These are phyloP conservation scores for Clusia tigrina DNA, from an alignment of 2,888 invertebrate species.

Conservation along the genomic window DNA sequence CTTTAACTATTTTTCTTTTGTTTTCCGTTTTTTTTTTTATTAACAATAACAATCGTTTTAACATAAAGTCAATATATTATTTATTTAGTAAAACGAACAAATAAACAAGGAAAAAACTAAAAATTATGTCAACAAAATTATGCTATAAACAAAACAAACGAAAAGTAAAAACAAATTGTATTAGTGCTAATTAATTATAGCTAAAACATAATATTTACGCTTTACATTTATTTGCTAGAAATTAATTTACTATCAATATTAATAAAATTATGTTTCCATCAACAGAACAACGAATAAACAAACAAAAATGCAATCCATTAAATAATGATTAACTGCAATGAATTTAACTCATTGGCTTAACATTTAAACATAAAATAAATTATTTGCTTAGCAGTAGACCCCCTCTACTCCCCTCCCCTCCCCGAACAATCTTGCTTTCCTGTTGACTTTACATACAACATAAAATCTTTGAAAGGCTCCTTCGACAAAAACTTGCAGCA, in stretches of 20 bases:
- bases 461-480: slow-evolving; percentile 9
- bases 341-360: not conserved
- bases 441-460: not conserved
- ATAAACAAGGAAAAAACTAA: slow-evolving; percentile 12
- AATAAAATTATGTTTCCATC: not conserved
- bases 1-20: slow-evolving; percentile 32
- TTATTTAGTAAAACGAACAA: not conserved
- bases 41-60: slow-evolving; percentile 48
- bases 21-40: slow-evolving; percentile 38
- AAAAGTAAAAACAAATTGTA: slow-evolving; percentile 8
- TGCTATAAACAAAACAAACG: slow-evolving; percentile 4
- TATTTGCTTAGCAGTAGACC: not conserved
- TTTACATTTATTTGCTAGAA: not conserved
- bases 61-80: not conserved
- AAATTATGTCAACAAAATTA: slow-evolving; percentile 11
- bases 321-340: not conserved
- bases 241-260: not conserved
- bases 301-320: not conserved
- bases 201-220: too few species aligned
- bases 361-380: not conserved
- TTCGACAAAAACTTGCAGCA: not conserved
- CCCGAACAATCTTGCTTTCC: not conserved
- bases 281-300: not conserved
- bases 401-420: not conserved
- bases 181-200: slow-evolving; percentile 11